phyloP scores from a whole-genome alignment of 2,888 invertebrate species.

The Empis livida region DNA sequence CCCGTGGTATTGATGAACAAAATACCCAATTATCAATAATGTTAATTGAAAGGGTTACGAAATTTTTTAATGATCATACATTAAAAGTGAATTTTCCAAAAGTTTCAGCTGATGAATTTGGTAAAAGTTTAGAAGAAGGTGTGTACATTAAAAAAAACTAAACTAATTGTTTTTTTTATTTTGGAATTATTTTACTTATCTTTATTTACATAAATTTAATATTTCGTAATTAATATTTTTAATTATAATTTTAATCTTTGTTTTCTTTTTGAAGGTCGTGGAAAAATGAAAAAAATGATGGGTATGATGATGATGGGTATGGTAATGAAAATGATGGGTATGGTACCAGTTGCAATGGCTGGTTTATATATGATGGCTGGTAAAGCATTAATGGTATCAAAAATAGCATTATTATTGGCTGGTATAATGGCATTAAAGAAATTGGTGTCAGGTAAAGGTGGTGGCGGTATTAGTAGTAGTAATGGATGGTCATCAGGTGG shows the following conservation, averaged over 20 bases:
- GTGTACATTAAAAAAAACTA: conserved; percentile 18
- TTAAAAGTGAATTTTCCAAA: conserved; percentile 65
- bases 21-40: conserved; percentile 55
- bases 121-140: conserved; percentile 66
- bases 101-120: conserved; percentile 52
- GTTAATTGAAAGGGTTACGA: conserved; percentile 55
- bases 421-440: conserved; percentile 76
- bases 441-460: conserved; percentile 54
- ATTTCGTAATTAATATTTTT: neutral
- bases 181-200: too few species aligned
- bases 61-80: conserved; percentile 60
- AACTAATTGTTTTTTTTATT: too few species aligned
- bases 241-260: conserved; percentile 5
- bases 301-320: conserved; percentile 83
- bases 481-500: conserved; percentile 38
- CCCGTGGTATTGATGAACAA: conserved; percentile 50
- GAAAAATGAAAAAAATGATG: conserved; percentile 86
- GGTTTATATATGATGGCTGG: conserved; percentile 70
- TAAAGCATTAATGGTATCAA: conserved; percentile 68
- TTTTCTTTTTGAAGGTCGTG: conserved; percentile 44
- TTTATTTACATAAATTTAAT: neutral
- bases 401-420: conserved; percentile 66
- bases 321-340: conserved; percentile 69
- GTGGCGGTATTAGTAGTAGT: conserved; percentile 39
- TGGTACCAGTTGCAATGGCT: conserved; percentile 69